These are phyloP conservation scores for Triplophysa tibetana DNA, from an alignment of 2,113 vertebrate genomes.

Conservation along the genomic window DNA sequence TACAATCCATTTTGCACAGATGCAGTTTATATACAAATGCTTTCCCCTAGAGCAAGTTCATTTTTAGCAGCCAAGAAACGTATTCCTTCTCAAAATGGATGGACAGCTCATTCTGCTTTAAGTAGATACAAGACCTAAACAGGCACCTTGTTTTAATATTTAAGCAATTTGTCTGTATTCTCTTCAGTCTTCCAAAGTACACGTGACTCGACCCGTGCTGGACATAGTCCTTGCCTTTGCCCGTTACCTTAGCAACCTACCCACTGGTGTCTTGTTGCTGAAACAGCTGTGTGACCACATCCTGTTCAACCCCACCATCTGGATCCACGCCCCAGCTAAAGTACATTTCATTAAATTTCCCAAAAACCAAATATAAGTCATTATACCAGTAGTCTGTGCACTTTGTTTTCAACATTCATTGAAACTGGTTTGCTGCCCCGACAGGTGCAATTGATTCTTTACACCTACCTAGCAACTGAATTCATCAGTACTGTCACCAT, in stretches of 20 bases:
- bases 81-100: too few relatives aligned
- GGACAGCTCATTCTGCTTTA: neutral
- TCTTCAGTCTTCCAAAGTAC: constrained; percentile 91
- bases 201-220: constrained; percentile 87
- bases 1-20: too few relatives aligned
- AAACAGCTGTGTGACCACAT: constrained; percentile 97
- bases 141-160: neutral
- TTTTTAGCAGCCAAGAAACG: too few relatives aligned
- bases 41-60: too few relatives aligned
- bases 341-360: constrained; percentile 67
- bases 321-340: constrained; percentile 96
- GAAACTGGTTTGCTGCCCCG: constrained; percentile 38
- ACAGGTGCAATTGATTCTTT: constrained; percentile 89
- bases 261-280: constrained; percentile 87
- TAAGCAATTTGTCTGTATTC: constrained; percentile 15
- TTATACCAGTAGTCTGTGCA: neutral
- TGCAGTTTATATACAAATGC: too few relatives aligned
- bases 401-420: neutral
- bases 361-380: constrained; percentile 15
- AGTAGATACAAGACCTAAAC: neutral
- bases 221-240: constrained; percentile 94
- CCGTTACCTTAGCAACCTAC: constrained; percentile 93
- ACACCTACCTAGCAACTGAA: constrained; percentile 94
- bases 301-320: constrained; percentile 96
- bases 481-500: constrained; percentile 96